Evolutionary conservation across 92 coral and sea anemone species (phyloP).

Genomic region (Scolanthus callimorphus): DNA sequence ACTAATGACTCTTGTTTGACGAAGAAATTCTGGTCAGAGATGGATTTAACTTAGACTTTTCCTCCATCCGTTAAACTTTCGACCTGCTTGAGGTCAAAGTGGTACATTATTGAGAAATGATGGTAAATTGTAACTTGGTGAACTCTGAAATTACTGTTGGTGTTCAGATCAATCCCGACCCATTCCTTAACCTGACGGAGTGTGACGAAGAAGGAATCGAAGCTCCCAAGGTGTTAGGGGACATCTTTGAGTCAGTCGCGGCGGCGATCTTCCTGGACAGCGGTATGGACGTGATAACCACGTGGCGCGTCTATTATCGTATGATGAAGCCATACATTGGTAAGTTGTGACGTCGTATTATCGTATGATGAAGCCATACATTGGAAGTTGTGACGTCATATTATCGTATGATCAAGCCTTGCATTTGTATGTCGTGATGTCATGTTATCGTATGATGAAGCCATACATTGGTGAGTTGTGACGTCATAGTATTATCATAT

Average conservation of each 20-base stretch:
- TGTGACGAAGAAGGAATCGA: slow-evolving; percentile 75
- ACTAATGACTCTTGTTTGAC: too few relatives aligned
- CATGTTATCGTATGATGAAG: slow-evolving; percentile 90
- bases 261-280: slow-evolving; percentile 98
- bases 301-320: slow-evolving; percentile 87
- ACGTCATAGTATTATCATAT: too few relatives aligned
- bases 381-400: too few relatives aligned
- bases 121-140: background rate
- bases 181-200: slow-evolving; percentile 66
- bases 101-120: too few relatives aligned
- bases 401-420: too few relatives aligned
- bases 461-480: slow-evolving; percentile 70
- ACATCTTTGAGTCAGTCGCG: slow-evolving; percentile 95
- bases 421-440: too few relatives aligned
- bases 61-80: too few relatives aligned
- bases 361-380: too few relatives aligned
- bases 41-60: too few relatives aligned
- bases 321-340: slow-evolving; percentile 94
- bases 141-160: background rate
- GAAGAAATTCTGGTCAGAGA: too few relatives aligned
- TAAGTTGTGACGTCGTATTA: too few relatives aligned
- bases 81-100: too few relatives aligned
- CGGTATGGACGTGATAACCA: slow-evolving; percentile 80
- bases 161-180: slow-evolving; percentile 69
- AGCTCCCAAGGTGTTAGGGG: slow-evolving; percentile 97